A percentile compares a stretch with the other conserved stretches of the same genome.
These are phyloP conservation scores for Hemibagrus wyckioides DNA, from an alignment of 2,113 vertebrate species.

Conservation along the genomic window DNA sequence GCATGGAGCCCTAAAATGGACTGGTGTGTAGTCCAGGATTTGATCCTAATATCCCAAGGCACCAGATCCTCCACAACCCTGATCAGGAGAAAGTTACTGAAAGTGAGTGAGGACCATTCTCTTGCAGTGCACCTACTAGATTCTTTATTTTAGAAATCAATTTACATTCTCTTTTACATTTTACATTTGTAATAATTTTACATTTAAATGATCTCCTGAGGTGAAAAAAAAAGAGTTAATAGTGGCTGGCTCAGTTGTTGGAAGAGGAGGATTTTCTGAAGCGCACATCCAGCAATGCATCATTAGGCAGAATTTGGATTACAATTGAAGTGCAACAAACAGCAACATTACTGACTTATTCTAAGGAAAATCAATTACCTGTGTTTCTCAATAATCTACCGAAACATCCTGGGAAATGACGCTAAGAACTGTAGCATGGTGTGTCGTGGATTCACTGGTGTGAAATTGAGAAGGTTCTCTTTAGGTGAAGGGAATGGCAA, in stretches of 20 bases:
- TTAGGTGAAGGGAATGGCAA: neutral
- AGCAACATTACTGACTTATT: no score
- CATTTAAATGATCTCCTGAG: neutral
- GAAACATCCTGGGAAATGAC: neutral
- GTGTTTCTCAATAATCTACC: no score
- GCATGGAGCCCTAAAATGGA: neutral
- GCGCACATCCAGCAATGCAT: neutral
- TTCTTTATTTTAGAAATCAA: slow-evolving; percentile 15
- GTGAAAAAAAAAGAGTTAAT: neutral
- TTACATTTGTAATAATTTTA: neutral
- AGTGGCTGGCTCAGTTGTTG: neutral
- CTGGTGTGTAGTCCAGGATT: neutral
- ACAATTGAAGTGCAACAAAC: neutral
- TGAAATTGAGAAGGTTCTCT: neutral
- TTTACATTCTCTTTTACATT: neutral
- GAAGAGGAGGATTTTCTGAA: neutral
- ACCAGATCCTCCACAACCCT: neutral
- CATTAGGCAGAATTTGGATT: neutral
- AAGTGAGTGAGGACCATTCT: neutral
- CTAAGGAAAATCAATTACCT: neutral
- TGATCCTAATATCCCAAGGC: neutral
- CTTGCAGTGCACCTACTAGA: neutral
- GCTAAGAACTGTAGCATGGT: neutral
- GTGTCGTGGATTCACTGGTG: neutral
- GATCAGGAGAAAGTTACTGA: neutral